Base-by-base conservation (phyloP, 2,113 vertebrate species). In the Catharus minimus region DNA sequence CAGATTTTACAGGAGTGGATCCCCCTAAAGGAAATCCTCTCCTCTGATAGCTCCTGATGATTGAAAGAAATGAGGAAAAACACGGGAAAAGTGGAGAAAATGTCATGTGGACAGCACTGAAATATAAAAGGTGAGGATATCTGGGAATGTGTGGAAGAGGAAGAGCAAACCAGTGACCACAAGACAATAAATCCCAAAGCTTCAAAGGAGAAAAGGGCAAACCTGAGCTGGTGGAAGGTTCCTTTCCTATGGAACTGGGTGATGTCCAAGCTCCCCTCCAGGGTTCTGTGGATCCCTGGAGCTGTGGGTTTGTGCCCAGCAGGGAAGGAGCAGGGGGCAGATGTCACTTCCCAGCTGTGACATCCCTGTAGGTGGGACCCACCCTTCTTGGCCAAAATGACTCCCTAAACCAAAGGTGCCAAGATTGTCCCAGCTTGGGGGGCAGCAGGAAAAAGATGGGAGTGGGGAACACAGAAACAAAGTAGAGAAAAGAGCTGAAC, bases 321-420 rank as follows among this genome's bases (percentile, higher is more conserved):
- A 56, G 7, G n/a, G 36, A 33, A 41, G 7, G 23, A 32, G 21
- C 7, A 3, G 0, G 7, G 5, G 26, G 39, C 3, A 71, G 26
- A 10, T 46, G 84, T 4, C 11, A 3, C 10, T 46, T 53, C 22
- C 26, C 53, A 61, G 8, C 9, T 13, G 27, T 19, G 5, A 50
- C 22, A 7, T 55, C 47, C 19, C 36, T 15, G 15, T 1, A 3
- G 36, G 5, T 47, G 38, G 27, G n/a, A 7, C 13, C n/a, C 2
- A 0, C 28, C 17, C 30, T 8, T 49, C 43, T 10, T 28, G 68
- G 13, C 49, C 53, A 52, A 23, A 18, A 5, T 10, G 6, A 10
- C 20, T 32, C 62, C 4, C 33, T 1, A 22, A 18, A 73, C 12
- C 10, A 26, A 46, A 60, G 0, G 0, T 22, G 26, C 3, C 28